A percentile compares a stretch with the other conserved stretches of the same genome.
Conservation (phyloP, 2,113 vertebrate species). For the Formicarius rufipectus region DNA sequence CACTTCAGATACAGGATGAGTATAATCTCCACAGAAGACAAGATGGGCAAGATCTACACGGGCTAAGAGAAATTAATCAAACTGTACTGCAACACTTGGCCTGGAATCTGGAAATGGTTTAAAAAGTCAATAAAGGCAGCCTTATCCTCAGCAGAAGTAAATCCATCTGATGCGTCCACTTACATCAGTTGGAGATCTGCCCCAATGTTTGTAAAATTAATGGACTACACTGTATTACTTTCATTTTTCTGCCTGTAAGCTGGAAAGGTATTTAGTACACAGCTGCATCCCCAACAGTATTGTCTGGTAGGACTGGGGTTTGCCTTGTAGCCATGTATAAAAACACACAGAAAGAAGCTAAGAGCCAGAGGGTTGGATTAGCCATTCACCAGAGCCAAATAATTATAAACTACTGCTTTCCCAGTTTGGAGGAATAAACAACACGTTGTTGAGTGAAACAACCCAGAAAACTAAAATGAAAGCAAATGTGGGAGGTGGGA, state of each 20-base stretch:
- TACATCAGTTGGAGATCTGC: background rate
- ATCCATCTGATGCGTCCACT: background rate
- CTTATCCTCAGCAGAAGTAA: constrained; percentile 9
- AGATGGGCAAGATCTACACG: constrained; percentile 57
- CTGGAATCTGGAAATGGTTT: constrained; percentile 28
- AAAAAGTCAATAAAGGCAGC: constrained; percentile 9
- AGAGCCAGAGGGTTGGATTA: background rate
- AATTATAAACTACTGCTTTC: background rate
- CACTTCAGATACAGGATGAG: constrained; percentile 26
- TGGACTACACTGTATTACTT: background rate
- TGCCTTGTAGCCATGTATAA: background rate
- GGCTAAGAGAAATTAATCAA: constrained; percentile 70
- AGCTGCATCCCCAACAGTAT: constrained; percentile 1
- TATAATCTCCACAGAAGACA: constrained; percentile 52
- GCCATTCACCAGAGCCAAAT: background rate
- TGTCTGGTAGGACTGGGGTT: background rate
- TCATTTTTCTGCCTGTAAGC: background rate
- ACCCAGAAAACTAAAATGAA: background rate
- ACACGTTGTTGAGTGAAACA: background rate
- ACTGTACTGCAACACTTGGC: constrained; percentile 19
- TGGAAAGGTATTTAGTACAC: constrained; percentile 27
- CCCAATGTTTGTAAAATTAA: constrained; percentile 1
- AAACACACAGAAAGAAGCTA: background rate
- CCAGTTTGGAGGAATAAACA: background rate
- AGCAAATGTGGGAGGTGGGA: background rate